Conservation (phyloP, 2,797 vertebrate genomes). For the Taenioides sp. region DNA sequence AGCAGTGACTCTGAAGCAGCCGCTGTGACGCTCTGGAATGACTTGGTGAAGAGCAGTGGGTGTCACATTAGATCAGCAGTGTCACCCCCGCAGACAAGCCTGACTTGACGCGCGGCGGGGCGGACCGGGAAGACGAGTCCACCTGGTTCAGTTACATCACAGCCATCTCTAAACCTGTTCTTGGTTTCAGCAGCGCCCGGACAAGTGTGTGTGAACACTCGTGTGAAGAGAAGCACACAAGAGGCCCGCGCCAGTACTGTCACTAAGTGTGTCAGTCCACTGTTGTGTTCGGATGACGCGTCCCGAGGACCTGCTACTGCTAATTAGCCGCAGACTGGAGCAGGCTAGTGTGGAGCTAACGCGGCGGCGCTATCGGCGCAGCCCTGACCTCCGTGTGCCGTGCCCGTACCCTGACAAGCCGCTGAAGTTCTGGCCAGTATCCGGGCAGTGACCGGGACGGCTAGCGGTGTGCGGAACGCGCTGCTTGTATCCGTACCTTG, state of each 20-base stretch:
- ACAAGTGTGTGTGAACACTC: background rate
- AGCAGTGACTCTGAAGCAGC: too few species aligned
- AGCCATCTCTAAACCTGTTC: background rate
- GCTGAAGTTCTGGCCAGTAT: slow-evolving; percentile 17
- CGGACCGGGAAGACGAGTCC: background rate
- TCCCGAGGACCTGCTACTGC: slow-evolving; percentile 2
- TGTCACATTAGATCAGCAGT: too few species aligned
- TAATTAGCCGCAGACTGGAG: slow-evolving; percentile 11
- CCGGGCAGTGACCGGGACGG: rapidly evolving
- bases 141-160: slow-evolving; percentile 1
- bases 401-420: slow-evolving; percentile 13
- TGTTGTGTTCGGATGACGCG: background rate
- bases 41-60: too few species aligned
- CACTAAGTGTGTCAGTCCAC: background rate
- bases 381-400: background rate
- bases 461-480: rapidly evolving
- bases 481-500: slow-evolving; percentile 56
- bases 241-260: background rate
- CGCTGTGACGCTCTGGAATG: too few species aligned
- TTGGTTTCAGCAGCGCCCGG: background rate
- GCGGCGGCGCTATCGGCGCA: background rate
- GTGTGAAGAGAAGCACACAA: background rate
- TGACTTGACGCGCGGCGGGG: background rate
- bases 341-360: slow-evolving; percentile 13
- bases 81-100: background rate